Evolutionary conservation across 2,888 invertebrate species (phyloP).

Genomic region (Polymixis flavicincta): DNA sequence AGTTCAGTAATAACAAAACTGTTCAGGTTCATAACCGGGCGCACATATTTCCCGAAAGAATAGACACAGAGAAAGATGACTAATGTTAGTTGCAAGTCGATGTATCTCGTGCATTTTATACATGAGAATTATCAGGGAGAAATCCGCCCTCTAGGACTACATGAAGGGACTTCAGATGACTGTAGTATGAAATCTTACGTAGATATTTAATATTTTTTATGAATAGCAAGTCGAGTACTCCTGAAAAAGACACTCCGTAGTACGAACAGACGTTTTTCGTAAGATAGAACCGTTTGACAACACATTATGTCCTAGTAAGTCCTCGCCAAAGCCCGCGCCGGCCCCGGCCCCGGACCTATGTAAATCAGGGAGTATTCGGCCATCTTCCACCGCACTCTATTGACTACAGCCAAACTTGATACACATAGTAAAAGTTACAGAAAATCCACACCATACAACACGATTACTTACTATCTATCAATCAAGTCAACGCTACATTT

Average conservation of each 20-base stretch:
- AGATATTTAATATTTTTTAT: no score
- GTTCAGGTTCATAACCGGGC: neutral
- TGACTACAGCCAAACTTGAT: neutral
- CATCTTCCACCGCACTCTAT: slow-evolving; percentile 17
- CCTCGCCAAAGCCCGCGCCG: neutral
- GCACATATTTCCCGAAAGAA: slow-evolving; percentile 7
- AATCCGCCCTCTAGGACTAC: no score
- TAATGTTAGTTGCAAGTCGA: slow-evolving; percentile 4
- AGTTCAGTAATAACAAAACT: neutral
- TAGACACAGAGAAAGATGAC: neutral
- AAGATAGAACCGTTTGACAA: slow-evolving; percentile 18
- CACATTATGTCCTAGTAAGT: slow-evolving; percentile 18
- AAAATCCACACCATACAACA: slow-evolving; percentile 20
- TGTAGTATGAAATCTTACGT: neutral
- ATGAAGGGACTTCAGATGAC: neutral
- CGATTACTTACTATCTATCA: neutral
- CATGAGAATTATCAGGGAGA: neutral
- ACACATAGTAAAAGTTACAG: slow-evolving; percentile 5
- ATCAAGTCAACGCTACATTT: neutral
- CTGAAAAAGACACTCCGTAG: neutral
- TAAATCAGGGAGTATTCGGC: slow-evolving; percentile 33
- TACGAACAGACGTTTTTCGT: slow-evolving; percentile 10
- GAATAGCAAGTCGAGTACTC: slow-evolving; percentile 11
- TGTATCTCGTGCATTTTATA: neutral
- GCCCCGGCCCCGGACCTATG: slow-evolving; percentile 37